Base-by-base conservation (phyloP, 2,888 invertebrate species). In the Allacma fusca region DNA sequence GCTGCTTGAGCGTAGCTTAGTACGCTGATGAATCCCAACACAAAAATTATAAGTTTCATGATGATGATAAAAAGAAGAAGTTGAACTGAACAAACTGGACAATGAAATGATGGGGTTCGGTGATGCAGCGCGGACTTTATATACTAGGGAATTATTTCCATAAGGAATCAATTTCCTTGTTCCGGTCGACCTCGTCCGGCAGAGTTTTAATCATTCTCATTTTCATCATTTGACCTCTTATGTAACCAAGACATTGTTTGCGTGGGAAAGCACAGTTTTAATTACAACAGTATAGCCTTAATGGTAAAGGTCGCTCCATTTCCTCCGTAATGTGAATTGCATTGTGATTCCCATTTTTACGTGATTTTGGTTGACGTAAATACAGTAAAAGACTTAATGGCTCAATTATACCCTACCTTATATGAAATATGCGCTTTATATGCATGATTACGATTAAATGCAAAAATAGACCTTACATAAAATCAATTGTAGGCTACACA, bases 121-220 rank as follows among this genome's bases (percentile, higher is more conserved):
- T 74, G 73, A 64, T 64, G 62, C 73, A 74, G 40, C 59, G 28
- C 73, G 21, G 59, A 73, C 21, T 74, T 77, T 77, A 77, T 77
- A 77, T 77, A 77, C 34, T 50, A n/a, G 13, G 21, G 40, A 34
- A 59, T 57, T 24, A 57, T 76, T 76, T 69, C 76, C 76, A 40
- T 59, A 64, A 59, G 40, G 29, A 34, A 68, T 24, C 13, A 23
- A 70, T 64, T 75, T 71, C 71, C 71, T 71, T 26, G 71, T 77
- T 77, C 76, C 76, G 76, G 76, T 71, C 43, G 76, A 77, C 76
- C 76, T 77, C 71, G 71, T 62, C 13, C 23, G 21, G n/a, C 43
- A 44, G 44, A 43, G 44, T 70, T 70, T 70, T 70, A 70, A 50
- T 13, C 70, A 16, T 7, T 29, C 26, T 65, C 26, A 65, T 23